Evolutionary conservation across 2,797 vertebrate genomes (phyloP), one percentile per base, ranked within the genome.

Genomic region (Selene dorsalis): DNA sequence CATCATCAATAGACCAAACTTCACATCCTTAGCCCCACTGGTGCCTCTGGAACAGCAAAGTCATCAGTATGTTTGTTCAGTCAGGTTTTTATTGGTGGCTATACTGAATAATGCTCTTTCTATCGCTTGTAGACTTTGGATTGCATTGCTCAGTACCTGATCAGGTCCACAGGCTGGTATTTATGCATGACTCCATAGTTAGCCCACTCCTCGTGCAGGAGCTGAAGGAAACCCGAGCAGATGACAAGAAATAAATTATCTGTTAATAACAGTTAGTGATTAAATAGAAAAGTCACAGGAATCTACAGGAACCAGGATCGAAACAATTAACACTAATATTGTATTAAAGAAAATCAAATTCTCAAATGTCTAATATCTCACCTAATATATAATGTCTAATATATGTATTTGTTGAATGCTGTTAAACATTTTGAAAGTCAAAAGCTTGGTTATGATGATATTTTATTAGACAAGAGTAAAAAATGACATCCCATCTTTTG

Each of bases 121-220:
- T 50, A 6, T 8, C 43, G 10, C 48, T 18, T 5, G 1, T 38
- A 52, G 4, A 55, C 20, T 11, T 26, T 45, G 17, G 22, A 9
- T 13, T 32, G 14, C 6, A 26, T 13, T 68, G 6, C 7, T 63
- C 18, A 5, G 20, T 96, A 99, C 98, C 98, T 97, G 94, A 99
- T 98, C 80, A 99, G 95, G 88, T 99, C 95, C 82, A 98, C 95
- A 58, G 98, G 98, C 83, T 99, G 98, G 94, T 97, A 98, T 92
- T 99, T 99, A 92, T 96, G 96, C 94, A 99, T 99, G 22, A 93
- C 97, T 90, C 97, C 95, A 0, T 99, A 99, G 94, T 97, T 96
- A 12, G 98, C 98, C 98, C 98, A 99, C 92, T 99, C 98, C 88
- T 90, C 95, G 92, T 98, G 97, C 47, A 99, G 94, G 88, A 98